phyloP scores from a whole-genome alignment of 2,797 vertebrate genomes.

The Ctenopoma multispine region DNA sequence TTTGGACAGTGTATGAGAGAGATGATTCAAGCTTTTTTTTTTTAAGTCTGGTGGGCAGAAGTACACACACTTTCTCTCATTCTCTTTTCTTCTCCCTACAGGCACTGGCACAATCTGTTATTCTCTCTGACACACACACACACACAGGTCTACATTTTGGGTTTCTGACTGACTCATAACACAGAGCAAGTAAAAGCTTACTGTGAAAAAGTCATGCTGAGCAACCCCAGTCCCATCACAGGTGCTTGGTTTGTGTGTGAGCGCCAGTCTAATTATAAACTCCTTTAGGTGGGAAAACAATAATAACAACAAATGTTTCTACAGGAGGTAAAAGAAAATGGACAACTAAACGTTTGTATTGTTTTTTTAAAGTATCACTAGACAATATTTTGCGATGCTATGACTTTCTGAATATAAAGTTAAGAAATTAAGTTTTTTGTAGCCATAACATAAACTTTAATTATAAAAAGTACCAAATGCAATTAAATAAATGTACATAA shows the following conservation, averaged over 20 bases:
- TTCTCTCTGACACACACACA: conserved; percentile 30
- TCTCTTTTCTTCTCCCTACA: conserved; percentile 47
- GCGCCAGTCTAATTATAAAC: conserved; percentile 73
- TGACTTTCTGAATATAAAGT: not conserved
- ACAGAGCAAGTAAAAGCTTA: conserved; percentile 72
- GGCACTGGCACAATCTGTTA: conserved; percentile 64
- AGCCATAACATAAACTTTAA: not conserved
- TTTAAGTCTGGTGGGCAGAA: conserved; percentile 52
- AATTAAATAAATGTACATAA: not conserved
- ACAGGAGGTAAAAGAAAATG: not conserved
- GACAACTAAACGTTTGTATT: not conserved
- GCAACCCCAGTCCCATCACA: conserved; percentile 70
- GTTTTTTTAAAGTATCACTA: not conserved
- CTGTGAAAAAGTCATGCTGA: conserved; percentile 71
- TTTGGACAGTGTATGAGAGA: conserved; percentile 39
- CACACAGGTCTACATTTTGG: conserved; percentile 54
- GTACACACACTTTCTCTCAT: conserved; percentile 47
- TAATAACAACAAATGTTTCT: conserved; percentile 64
- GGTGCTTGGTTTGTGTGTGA: conserved; percentile 70
- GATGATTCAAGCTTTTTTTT: conserved; percentile 33
- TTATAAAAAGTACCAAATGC: not conserved
- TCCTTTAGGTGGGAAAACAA: conserved; percentile 69
- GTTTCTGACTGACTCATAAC: conserved; percentile 74
- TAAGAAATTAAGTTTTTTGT: not conserved
- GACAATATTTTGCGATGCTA: not conserved